Evolutionary conservation across 2,113 vertebrate species (phyloP).

Genomic region (Barbus barbus): DNA sequence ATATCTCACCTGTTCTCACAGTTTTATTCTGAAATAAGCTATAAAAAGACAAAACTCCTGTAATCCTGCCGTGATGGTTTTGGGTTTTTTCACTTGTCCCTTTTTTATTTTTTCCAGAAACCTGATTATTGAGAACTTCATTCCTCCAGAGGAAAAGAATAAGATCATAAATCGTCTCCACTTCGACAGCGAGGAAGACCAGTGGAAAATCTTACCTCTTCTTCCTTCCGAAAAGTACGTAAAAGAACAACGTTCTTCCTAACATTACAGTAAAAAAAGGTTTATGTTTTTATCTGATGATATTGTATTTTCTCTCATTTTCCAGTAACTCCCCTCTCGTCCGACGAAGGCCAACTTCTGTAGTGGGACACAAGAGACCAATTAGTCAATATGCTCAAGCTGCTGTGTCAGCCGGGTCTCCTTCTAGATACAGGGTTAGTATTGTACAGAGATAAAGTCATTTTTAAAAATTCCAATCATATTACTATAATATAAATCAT

Average conservation of each 20-base stretch:
- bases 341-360: constrained; percentile 86
- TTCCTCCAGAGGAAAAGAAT: constrained; percentile 94
- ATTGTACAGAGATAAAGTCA: background rate
- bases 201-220: constrained; percentile 90
- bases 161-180: constrained; percentile 93
- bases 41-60: background rate
- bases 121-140: constrained; percentile 96
- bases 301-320: constrained; percentile 11
- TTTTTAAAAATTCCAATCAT: background rate
- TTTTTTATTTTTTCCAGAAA: constrained; percentile 74
- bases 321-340: constrained; percentile 75
- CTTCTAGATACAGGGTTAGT: constrained; percentile 88
- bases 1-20: constrained; percentile 46
- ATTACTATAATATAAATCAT: background rate
- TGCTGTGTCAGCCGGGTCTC: constrained; percentile 83
- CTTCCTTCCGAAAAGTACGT: constrained; percentile 83
- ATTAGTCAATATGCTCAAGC: constrained; percentile 90
- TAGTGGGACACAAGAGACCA: constrained; percentile 92
- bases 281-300: background rate
- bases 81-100: background rate
- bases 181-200: constrained; percentile 91
- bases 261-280: background rate
- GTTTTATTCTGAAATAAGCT: background rate
- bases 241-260: background rate
- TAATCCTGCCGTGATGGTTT: background rate